Base-by-base conservation (phyloP, 2,797 vertebrate genomes). In the Paratrypauchen microcephalus region DNA sequence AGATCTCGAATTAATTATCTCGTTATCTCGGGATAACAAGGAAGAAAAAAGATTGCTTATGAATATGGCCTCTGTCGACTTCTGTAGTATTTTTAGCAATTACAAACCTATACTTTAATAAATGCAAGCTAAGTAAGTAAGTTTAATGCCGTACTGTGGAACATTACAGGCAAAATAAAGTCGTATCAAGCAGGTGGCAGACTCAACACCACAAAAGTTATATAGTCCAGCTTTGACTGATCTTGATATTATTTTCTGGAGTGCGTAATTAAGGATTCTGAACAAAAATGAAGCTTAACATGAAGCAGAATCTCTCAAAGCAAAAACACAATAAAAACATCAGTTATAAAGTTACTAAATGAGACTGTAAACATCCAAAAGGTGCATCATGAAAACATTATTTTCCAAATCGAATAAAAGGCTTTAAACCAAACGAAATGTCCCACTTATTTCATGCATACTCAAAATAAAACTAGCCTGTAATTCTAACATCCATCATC, bases 261-360 rank as follows among this genome's bases (percentile, higher is more conserved):
- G 21, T 24, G 52, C 19, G 21, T 13, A 23, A 1, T 55, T 55
- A 23, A 12, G 21, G 24, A 62, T 41, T 18, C 68, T 24, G 15
- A 74, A 65, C 39, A 69, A 39, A 7, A 45, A 83, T 58, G 72
- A 26, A 70, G 75, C 36, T 70, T 72, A 68, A 77, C 62, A 69
- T 65, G 67, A 77, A 79, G 56, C 68, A 70, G 66, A 32, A 60
- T 82, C 68, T 52, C 57, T 66, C 12, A 15, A 57, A 54, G 67
- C 58, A 63, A 50, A 75, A 69, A 56, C 55, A 36, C 62, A 60
- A 32, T 24, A 9, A 63, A 52, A 6, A 16, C 69, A 13, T 60
- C 19, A 60, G 18, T 36, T 32, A 9, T 60, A 18, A 9, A 60
- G 58, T 60, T 12, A 28, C 15, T 3, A 57, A 2, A 12, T 7